Conservation (phyloP, 2,888 invertebrate genomes). For the Acronicta alni region DNA sequence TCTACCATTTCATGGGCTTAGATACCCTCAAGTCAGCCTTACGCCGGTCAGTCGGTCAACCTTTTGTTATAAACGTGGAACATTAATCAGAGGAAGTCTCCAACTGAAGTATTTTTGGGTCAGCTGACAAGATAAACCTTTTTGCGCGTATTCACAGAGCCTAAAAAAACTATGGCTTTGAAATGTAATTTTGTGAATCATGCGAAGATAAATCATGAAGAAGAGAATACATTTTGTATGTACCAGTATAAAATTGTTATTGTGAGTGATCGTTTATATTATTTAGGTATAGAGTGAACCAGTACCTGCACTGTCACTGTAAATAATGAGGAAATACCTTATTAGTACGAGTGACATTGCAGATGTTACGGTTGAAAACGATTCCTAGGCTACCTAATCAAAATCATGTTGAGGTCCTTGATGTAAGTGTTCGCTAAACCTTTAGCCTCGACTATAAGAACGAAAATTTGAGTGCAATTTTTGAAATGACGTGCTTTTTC, state of each 20-base stretch:
- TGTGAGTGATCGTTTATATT: slow-evolving; percentile 22
- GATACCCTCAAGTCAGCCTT: slow-evolving; percentile 45
- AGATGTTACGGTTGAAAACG: too few species aligned
- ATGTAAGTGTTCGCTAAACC: too few species aligned
- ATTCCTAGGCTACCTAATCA: too few species aligned
- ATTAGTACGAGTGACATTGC: background rate
- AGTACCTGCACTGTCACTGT: background rate
- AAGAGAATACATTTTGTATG: slow-evolving; percentile 22
- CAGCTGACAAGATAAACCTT: slow-evolving; percentile 68
- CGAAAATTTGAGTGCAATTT: too few species aligned
- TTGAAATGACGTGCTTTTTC: too few species aligned
- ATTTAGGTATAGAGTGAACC: slow-evolving; percentile 21
- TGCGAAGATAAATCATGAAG: slow-evolving; percentile 15
- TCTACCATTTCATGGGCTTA: slow-evolving; percentile 51
- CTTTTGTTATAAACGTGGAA: slow-evolving; percentile 65
- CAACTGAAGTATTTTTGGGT: slow-evolving; percentile 65
- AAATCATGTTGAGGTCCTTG: too few species aligned
- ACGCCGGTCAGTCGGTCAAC: slow-evolving; percentile 62
- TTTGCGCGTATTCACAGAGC: slow-evolving; percentile 63
- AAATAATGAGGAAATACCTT: background rate
- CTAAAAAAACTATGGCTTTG: slow-evolving; percentile 54
- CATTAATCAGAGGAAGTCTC: slow-evolving; percentile 69
- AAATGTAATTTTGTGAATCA: slow-evolving; percentile 41
- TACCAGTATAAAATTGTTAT: slow-evolving; percentile 11
- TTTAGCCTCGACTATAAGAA: too few species aligned